Evolutionary conservation across 1,140 invertebrate genomes (phyloP), one percentile per base, ranked within the genome.

Genomic region (Dendrolimus punctatus): DNA sequence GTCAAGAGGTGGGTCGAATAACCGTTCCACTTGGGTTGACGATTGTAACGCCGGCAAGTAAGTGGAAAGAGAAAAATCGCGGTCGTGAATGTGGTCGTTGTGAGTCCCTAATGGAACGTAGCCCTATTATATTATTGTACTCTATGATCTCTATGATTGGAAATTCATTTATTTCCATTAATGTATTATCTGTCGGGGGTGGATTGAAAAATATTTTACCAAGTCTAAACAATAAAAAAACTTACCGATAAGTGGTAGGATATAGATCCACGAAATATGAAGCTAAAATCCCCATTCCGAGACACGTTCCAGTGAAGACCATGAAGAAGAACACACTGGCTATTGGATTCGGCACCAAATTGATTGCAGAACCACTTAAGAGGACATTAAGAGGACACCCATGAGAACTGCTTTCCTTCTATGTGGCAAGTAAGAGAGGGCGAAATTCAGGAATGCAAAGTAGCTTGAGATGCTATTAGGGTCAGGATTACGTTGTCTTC

Each of bases 251-350:
- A 53, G 76, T 79, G 6, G 83, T 82, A 4, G 83, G 83, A 53
- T 82, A 85, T 37, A 82, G 55, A 54, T 86, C 81, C 43, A 86
- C 81, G 49, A 83, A 84, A 54, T 76, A 86, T 2, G 80, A 77
- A 0, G 83, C 78, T 51, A 86, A 6, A 2, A 86, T 83, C 0
- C 83, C 83, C 75, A 84, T 84, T 0, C 68, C 71, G 0, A 84
- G 59, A 38, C 76, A 80, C 1, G 80, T 84, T 42, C 77, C 76
- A 2, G 76, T 80, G 44, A 86, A 84, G 8, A 73, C 50, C 60
- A 84, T 65, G 51, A 83, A 83, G 6, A 86, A 63, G n/a, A 83
- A 58, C 5, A 82, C 70, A 39, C 79, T 80, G 2, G 83, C 78
- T 6, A 84, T 64, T 0, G 77, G 73, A 23, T 84, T 78, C 4